These are phyloP conservation scores for Drosophila takahashii DNA, from an alignment of 1,140 invertebrate species.

Conservation along the genomic window DNA sequence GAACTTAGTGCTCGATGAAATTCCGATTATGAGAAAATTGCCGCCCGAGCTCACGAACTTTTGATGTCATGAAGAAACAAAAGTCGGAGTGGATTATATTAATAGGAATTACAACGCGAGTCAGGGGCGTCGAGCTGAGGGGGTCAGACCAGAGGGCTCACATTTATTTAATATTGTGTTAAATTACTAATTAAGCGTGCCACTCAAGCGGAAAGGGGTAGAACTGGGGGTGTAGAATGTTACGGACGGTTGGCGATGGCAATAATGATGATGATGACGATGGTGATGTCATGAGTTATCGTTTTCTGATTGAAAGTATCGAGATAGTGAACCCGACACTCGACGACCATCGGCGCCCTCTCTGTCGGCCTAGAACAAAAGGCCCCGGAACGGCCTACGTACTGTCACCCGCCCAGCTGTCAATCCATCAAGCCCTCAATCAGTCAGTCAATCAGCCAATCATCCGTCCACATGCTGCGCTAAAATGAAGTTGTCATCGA, in stretches of 20 bases:
- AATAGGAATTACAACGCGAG: conserved; percentile 69
- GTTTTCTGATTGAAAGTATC: conserved; percentile 81
- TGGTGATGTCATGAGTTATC: conserved; percentile 83
- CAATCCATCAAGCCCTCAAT: conserved; percentile 31
- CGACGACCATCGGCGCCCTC: conserved; percentile 1
- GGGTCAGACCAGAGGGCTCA: conserved; percentile 20
- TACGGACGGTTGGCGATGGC: conserved; percentile 34
- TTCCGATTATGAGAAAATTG: conserved; percentile 71
- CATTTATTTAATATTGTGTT: conserved; percentile 80
- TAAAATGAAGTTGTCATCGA: conserved; percentile 78
- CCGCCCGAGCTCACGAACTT: conserved; percentile 64
- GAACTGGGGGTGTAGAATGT: conserved; percentile 24
- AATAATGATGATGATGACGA: conserved; percentile 10
- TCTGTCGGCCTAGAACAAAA: conserved; percentile 66
- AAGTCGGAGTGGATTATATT: conserved; percentile 53
- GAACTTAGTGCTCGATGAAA: conserved; percentile 64
- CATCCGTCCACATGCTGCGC: conserved; percentile 46
- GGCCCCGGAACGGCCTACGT: conserved; percentile 48
- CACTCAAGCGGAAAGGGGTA: conserved; percentile 59
- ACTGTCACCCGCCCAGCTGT: conserved; percentile 23
- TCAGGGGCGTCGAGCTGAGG: conserved; percentile 4
- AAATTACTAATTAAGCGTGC: conserved; percentile 77
- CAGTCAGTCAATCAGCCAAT: conserved; percentile 46
- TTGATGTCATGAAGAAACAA: conserved; percentile 58
- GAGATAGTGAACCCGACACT: conserved; percentile 50